These are phyloP conservation scores for Apamea monoglypha DNA, from an alignment of 2,888 invertebrate genomes.

Conservation along the genomic window DNA sequence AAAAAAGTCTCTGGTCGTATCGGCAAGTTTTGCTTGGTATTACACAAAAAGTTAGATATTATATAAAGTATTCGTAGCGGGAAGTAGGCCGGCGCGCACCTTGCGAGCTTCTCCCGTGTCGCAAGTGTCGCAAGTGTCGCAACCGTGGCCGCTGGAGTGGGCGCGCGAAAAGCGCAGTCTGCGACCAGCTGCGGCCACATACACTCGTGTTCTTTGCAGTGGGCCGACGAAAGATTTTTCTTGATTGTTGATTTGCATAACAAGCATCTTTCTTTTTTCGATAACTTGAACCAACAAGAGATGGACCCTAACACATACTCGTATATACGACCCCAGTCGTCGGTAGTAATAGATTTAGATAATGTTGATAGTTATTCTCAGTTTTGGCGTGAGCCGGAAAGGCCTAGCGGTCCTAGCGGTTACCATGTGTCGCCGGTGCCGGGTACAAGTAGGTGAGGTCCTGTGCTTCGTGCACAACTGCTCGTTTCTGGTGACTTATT, in stretches of 20 bases:
- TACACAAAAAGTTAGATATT: background rate
- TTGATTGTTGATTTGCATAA: background rate
- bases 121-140: no score
- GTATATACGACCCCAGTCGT: fast-evolving
- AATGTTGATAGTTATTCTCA: background rate
- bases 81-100: background rate
- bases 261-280: background rate
- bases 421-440: fast-evolving
- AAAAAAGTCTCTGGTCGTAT: no score
- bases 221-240: background rate
- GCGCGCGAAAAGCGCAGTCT: constrained; percentile 16
- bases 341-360: background rate
- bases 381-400: background rate
- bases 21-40: background rate
- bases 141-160: constrained; percentile 6
- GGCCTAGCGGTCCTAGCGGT: no score
- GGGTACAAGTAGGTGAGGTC: background rate
- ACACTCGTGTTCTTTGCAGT: background rate
- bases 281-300: background rate
- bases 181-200: background rate
- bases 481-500: background rate
- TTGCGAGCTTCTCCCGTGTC: constrained; percentile 10
- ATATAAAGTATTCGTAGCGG: background rate
- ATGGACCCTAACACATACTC: background rate
- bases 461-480: background rate